Evolutionary conservation across 2,888 invertebrate genomes (phyloP).

Genomic region (Thymelicus acteon): DNA sequence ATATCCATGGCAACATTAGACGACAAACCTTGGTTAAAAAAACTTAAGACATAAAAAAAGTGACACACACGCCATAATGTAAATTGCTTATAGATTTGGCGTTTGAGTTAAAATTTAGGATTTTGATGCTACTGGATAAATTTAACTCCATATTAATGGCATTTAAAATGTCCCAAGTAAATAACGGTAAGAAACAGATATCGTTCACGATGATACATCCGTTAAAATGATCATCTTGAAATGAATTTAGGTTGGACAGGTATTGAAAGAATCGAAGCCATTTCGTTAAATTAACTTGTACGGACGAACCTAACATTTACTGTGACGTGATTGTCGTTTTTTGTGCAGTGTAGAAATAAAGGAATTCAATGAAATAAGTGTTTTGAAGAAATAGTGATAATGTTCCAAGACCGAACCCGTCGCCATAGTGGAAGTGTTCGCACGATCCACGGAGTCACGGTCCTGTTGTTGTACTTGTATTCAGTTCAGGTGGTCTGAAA

Average conservation of each 20-base stretch:
- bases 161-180: constrained; percentile 77
- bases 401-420: constrained; percentile 59
- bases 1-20: constrained; percentile 53
- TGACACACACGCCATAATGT: constrained; percentile 86
- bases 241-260: constrained; percentile 75
- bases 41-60: constrained; percentile 68
- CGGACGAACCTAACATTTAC: constrained; percentile 55
- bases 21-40: constrained; percentile 51
- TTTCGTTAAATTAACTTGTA: constrained; percentile 70
- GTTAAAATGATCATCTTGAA: constrained; percentile 53
- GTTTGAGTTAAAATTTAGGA: constrained; percentile 76
- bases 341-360: background rate
- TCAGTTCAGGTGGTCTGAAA: constrained; percentile 69
- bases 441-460: constrained; percentile 71
- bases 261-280: constrained; percentile 76
- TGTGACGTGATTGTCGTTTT: constrained; percentile 5
- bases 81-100: constrained; percentile 83
- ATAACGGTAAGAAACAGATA: constrained; percentile 72
- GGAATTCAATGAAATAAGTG: constrained; percentile 41
- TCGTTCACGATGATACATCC: constrained; percentile 45
- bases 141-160: constrained; percentile 66
- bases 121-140: constrained; percentile 69
- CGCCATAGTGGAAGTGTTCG: constrained; percentile 76
- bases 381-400: constrained; percentile 44
- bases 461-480: constrained; percentile 71